Evolutionary conservation across 2,797 vertebrate genomes (phyloP).

Genomic region (Arremon brunneinucha): DNA sequence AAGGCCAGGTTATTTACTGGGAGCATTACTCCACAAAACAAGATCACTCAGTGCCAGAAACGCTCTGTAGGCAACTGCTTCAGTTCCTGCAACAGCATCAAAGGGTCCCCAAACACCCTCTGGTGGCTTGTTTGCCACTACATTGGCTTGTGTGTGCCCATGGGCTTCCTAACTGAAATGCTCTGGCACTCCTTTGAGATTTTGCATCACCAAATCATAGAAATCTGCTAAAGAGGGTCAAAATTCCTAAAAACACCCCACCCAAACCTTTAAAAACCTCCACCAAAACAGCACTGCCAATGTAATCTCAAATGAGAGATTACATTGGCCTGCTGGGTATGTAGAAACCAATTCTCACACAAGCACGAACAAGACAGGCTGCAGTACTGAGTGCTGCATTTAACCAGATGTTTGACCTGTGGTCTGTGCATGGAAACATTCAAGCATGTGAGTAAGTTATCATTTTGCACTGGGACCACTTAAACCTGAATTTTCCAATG

Average conservation of each 20-base stretch:
- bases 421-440: background rate
- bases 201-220: background rate
- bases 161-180: background rate
- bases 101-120: background rate
- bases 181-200: background rate
- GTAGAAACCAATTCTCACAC: background rate
- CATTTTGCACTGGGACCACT: constrained; percentile 15
- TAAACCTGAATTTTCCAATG: constrained; percentile 21
- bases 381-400: background rate
- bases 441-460: background rate
- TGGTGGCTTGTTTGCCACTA: background rate
- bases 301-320: background rate
- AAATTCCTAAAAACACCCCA: background rate
- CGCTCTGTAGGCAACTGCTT: background rate
- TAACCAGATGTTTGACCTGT: background rate
- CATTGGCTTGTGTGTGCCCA: background rate
- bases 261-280: background rate
- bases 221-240: background rate
- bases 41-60: background rate
- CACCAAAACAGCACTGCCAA: background rate
- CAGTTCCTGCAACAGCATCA: background rate
- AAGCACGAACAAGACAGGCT: background rate
- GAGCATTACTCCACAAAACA: background rate
- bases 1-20: background rate
- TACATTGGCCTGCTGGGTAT: background rate